These are phyloP conservation scores for Synchiropus splendidus DNA, from an alignment of 2,113 vertebrate genomes.

Conservation along the genomic window DNA sequence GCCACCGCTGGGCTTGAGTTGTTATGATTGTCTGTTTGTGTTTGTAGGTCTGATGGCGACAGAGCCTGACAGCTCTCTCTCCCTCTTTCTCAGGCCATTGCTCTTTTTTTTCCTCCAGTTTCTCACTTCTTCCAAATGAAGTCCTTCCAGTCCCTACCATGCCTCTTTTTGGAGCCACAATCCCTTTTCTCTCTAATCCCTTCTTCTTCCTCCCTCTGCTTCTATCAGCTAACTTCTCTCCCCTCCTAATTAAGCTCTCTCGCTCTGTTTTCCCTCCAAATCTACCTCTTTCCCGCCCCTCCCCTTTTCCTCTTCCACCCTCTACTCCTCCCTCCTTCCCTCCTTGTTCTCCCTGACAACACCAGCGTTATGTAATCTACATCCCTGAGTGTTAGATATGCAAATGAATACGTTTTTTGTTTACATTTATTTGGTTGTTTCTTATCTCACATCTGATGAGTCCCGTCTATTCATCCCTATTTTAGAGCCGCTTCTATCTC, in stretches of 20 bases:
- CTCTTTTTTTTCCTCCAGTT: background rate
- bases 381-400: constrained; percentile 60
- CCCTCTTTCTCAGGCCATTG: too few relatives aligned
- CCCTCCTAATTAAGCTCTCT: constrained; percentile 34
- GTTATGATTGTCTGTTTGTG: constrained; percentile 17
- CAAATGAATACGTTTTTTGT: constrained; percentile 61
- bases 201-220: constrained; percentile 1
- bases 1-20: background rate
- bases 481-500: constrained; percentile 8
- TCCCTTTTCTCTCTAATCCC: constrained; percentile 31
- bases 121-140: background rate
- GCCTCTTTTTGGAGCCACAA: constrained; percentile 11
- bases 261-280: constrained; percentile 19
- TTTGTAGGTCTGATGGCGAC: constrained; percentile 12
- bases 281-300: constrained; percentile 14
- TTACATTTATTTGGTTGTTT: constrained; percentile 30
- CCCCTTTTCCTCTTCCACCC: constrained; percentile 19
- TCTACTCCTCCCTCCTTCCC: constrained; percentile 16
- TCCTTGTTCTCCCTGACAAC: constrained; percentile 60
- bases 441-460: background rate
- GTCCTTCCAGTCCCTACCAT: constrained; percentile 13
- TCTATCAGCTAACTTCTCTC: constrained; percentile 3
- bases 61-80: background rate
- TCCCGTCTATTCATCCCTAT: constrained; percentile 5
- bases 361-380: constrained; percentile 49